Conservation (phyloP, 2,888 invertebrate species). For the Lasioglossum malachurum region DNA sequence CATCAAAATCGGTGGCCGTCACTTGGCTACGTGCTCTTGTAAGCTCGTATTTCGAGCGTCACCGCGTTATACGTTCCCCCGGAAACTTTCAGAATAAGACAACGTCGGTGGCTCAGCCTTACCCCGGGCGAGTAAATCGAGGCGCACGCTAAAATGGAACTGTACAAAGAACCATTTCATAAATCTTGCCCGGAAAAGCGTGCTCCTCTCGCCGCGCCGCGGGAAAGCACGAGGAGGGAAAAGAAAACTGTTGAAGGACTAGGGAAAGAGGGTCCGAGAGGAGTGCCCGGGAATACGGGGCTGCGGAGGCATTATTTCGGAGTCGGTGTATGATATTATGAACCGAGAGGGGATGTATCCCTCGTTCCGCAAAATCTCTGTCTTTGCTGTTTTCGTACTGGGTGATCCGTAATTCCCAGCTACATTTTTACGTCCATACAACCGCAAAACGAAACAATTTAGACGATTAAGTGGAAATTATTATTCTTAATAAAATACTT, state of each 20-base stretch:
- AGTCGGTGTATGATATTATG: slow-evolving; percentile 77
- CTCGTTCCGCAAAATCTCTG: slow-evolving; percentile 35
- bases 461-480: background rate
- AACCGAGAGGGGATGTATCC: slow-evolving; percentile 63
- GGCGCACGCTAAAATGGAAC: slow-evolving; percentile 79
- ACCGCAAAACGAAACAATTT: too few species aligned
- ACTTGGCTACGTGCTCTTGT: background rate
- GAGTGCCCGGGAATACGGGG: slow-evolving; percentile 60
- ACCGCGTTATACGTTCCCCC: slow-evolving; percentile 50
- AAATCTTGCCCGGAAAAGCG: slow-evolving; percentile 77
- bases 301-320: slow-evolving; percentile 75
- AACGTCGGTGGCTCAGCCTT: slow-evolving; percentile 54
- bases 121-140: slow-evolving; percentile 71
- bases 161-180: slow-evolving; percentile 81
- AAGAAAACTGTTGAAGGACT: slow-evolving; percentile 81
- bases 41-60: slow-evolving; percentile 19
- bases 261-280: slow-evolving; percentile 66
- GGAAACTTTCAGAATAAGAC: slow-evolving; percentile 72
- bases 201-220: slow-evolving; percentile 46
- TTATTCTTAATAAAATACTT: too few species aligned
- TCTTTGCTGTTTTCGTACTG: background rate
- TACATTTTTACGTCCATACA: background rate
- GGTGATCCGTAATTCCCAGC: background rate
- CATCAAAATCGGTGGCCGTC: slow-evolving; percentile 8
- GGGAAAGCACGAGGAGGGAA: slow-evolving; percentile 66